Conservation (phyloP, 2,888 invertebrate genomes). For the Drosophila sordidula region DNA sequence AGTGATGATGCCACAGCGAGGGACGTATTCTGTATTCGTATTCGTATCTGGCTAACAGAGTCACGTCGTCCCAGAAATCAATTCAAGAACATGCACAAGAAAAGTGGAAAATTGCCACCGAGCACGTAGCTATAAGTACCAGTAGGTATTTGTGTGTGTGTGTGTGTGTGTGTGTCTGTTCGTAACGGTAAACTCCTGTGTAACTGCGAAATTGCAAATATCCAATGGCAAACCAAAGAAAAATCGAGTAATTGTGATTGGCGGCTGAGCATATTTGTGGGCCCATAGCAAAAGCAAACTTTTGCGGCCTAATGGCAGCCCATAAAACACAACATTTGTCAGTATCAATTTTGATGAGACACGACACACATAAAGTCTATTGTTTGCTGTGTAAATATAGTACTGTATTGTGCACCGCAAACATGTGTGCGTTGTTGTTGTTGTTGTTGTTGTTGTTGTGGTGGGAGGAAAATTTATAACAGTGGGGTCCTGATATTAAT, state of each 20-base stretch:
- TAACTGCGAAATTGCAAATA: constrained; percentile 52
- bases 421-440: background rate
- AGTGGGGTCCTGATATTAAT: constrained; percentile 63
- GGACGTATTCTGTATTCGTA: constrained; percentile 3
- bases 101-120: constrained; percentile 48
- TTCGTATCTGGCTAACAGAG: constrained; percentile 35
- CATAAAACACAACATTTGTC: constrained; percentile 75
- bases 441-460: constrained; percentile 1
- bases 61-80: constrained; percentile 70
- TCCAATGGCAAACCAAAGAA: constrained; percentile 27
- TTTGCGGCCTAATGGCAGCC: constrained; percentile 66
- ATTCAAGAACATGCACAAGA: constrained; percentile 58
- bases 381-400: constrained; percentile 61
- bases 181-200: constrained; percentile 9
- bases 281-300: constrained; percentile 53
- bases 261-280: constrained; percentile 55
- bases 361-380: constrained; percentile 59
- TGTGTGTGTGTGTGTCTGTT: background rate
- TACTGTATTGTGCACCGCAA: constrained; percentile 6
- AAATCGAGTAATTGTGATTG: constrained; percentile 72
- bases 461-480: constrained; percentile 55
- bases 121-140: constrained; percentile 40
- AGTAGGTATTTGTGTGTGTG: background rate
- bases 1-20: constrained; percentile 29
- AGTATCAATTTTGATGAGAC: constrained; percentile 70